Evolutionary conservation across 2,113 vertebrate species (phyloP), one percentile per base, ranked within the genome.

Genomic region (Gobius niger): DNA sequence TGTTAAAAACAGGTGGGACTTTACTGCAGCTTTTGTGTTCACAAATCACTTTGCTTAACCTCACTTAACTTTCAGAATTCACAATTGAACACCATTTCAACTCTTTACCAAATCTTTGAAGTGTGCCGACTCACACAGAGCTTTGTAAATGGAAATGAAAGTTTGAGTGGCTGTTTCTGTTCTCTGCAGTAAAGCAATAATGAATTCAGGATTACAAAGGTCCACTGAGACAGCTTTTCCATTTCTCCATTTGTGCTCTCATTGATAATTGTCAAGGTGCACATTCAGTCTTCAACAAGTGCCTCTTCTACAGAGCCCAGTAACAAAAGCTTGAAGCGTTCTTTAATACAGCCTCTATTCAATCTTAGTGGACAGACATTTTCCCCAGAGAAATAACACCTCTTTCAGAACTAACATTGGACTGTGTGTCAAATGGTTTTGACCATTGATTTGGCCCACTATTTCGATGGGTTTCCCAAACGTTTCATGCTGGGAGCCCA

Each of bases 131-230:
- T 68, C 65, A 53, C 75, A 63, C 49, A 34, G 44, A 44, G 47
- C 49, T 66, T 63, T 54, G 68, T 67, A 64, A 44, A 68, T 70
- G 62, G 64, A 78, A 76, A 0, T 76, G 63, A 60, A 41, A 59
- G 63, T 76, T 13, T 49, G 57, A 80, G 51, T 18, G 49, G 64
- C 64, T 47, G 44, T 65, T 51, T 72, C 63, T 19, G 75, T 74
- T 76, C 68, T 76, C 13, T 83, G 60, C 64, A 70, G 63, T 47
- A 65, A 73, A 68, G 67, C 56, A 79, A 77, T 83, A 85, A 83
- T 79, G 75, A 86, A 84, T 75, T 80, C 65, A 78, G 72, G 66
- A 87, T 90, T 78, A 77, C 74, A 87, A 68, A 70, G 70, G 56
- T 83, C 78, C 76, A 77, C 66, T 77, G 80, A 76, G 60, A 76